A percentile compares a stretch with the other conserved stretches of the same genome.
Conservation (phyloP, 2,888 invertebrate genomes). For the Dromius quadrimaculatus region DNA sequence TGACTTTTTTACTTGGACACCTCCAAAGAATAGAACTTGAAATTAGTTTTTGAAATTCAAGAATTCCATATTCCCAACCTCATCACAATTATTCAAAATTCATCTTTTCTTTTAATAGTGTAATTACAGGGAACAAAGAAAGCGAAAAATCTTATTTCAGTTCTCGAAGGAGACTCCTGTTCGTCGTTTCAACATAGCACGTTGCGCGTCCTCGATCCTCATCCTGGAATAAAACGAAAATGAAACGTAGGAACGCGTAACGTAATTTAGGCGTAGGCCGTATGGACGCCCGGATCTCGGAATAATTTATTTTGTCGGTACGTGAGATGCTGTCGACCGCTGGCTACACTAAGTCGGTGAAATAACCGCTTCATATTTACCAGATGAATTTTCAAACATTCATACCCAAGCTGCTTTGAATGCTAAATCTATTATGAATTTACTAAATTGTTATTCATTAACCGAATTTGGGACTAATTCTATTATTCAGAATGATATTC, state of each 20-base stretch:
- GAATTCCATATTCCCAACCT: constrained; percentile 7
- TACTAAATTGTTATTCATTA: too few relatives aligned
- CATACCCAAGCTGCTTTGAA: constrained; percentile 21
- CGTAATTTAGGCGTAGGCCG: constrained; percentile 28
- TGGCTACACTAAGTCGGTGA: constrained; percentile 16
- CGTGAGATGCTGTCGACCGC: constrained; percentile 11
- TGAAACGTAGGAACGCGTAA: constrained; percentile 47
- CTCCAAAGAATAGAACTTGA: neutral
- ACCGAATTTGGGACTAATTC: too few relatives aligned
- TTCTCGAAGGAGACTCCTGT: neutral
- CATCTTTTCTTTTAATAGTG: constrained; percentile 25
- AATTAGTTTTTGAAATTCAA: constrained; percentile 7
- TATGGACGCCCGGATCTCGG: constrained; percentile 27
- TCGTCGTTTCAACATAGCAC: neutral
- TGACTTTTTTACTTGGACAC: too few relatives aligned
- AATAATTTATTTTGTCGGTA: constrained; percentile 40
- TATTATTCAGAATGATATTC: too few relatives aligned
- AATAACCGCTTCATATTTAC: constrained; percentile 25
- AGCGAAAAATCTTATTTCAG: constrained; percentile 4
- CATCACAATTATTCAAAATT: constrained; percentile 21
- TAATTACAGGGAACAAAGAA: constrained; percentile 18
- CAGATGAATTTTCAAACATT: constrained; percentile 21
- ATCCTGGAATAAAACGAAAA: constrained; percentile 38
- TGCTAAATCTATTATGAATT: constrained; percentile 30
- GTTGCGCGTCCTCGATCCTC: too few relatives aligned